Evolutionary conservation across 2,797 vertebrate genomes (phyloP).

Genomic region (Melanogrammus aeglefinus): DNA sequence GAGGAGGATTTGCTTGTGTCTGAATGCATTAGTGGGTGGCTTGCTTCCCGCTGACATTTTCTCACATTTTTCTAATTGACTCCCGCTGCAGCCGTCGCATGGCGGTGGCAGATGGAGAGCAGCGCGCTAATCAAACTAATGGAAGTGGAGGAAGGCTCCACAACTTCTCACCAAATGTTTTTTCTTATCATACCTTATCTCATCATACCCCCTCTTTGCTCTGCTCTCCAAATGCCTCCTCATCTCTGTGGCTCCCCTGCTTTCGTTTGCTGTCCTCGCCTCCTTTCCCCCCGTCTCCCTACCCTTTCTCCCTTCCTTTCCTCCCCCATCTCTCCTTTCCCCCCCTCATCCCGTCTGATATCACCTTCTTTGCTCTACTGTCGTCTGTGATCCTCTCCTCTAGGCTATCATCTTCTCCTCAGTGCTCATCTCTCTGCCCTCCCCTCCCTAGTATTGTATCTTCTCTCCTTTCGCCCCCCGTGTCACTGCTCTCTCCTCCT

Average conservation of each 20-base stretch:
- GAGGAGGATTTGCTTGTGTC: constrained; percentile 39
- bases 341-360: background rate
- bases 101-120: constrained; percentile 60
- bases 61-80: constrained; percentile 69
- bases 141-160: constrained; percentile 38
- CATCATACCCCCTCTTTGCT: too few species aligned
- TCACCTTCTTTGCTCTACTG: background rate
- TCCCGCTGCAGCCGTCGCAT: constrained; percentile 58
- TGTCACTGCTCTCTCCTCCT: constrained; percentile 1
- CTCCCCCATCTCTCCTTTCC: background rate
- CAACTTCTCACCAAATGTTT: constrained; percentile 24
- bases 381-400: too few species aligned
- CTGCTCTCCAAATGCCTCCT: background rate
- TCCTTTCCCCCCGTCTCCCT: background rate
- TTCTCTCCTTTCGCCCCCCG: background rate
- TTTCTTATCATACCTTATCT: constrained; percentile 8
- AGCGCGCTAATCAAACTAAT: constrained; percentile 61
- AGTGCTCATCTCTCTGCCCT: background rate
- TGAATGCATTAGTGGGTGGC: constrained; percentile 54
- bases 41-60: constrained; percentile 62
- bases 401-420: too few species aligned
- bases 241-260: background rate
- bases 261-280: background rate
- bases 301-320: background rate
- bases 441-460: background rate